Conservation (phyloP, 2,888 invertebrate species). For the Lacanobia wlatinum region DNA sequence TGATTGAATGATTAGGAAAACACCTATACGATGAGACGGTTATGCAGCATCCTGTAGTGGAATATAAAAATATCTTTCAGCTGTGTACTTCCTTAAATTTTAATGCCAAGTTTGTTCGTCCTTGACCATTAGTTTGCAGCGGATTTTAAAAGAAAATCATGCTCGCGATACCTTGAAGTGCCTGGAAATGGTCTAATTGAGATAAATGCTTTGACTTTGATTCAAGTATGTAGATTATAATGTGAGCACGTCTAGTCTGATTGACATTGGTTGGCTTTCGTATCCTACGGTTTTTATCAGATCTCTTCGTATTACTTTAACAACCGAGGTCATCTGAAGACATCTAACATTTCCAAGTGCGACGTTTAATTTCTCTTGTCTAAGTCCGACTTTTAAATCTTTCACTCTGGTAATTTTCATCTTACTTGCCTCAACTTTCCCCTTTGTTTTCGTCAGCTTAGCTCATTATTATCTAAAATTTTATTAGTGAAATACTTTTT, state of each 20-base stretch:
- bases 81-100: slow-evolving; percentile 19
- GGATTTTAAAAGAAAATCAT: not conserved
- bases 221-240: not conserved
- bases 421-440: not conserved
- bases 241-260: not conserved
- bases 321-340: no score
- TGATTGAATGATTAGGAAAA: slow-evolving; percentile 26
- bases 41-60: slow-evolving; percentile 9
- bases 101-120: not conserved
- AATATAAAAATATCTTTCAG: slow-evolving; percentile 37
- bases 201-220: not conserved
- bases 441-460: not conserved
- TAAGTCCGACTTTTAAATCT: not conserved
- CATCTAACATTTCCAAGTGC: not conserved
- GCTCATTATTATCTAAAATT: not conserved
- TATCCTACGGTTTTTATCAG: not conserved
- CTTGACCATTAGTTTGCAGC: not conserved
- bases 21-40: not conserved
- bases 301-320: not conserved
- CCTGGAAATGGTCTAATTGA: not conserved
- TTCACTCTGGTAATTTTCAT: not conserved
- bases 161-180: not conserved
- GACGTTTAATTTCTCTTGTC: no score
- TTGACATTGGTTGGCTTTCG: not conserved
- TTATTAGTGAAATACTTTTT: not conserved